These are phyloP conservation scores for Stramonita haemastoma DNA, from an alignment of 2,888 invertebrate genomes.

Conservation along the genomic window DNA sequence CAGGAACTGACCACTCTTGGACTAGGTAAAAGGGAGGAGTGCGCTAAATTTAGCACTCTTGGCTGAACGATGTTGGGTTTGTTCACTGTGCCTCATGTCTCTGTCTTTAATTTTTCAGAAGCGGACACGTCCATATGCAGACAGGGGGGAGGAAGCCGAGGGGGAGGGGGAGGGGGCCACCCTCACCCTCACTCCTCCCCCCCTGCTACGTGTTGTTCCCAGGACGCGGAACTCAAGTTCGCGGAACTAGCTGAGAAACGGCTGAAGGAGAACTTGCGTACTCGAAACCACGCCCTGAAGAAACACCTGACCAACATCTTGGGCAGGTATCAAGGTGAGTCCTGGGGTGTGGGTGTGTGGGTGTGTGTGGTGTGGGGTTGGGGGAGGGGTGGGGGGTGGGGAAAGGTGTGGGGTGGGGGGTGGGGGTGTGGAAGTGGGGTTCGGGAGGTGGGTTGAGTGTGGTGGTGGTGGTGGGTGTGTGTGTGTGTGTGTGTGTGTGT, in stretches of 20 bases:
- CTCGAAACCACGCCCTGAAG: slow-evolving; percentile 32
- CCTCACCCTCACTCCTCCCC: no score
- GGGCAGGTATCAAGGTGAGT: slow-evolving; percentile 38
- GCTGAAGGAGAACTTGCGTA: slow-evolving; percentile 18
- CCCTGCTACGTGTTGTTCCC: slow-evolving; percentile 25
- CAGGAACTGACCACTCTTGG: no score
- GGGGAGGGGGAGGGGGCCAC: not conserved
- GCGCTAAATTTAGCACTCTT: no score
- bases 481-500: no score
- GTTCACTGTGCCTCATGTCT: no score
- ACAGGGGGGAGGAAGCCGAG: not conserved
- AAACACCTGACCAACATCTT: slow-evolving; percentile 30
- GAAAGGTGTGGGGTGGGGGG: slow-evolving; percentile 4
- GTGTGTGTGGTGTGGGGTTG: not conserved
- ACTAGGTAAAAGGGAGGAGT: no score
- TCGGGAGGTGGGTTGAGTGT: not conserved
- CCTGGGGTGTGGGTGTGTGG: not conserved
- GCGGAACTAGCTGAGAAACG: slow-evolving; percentile 22
- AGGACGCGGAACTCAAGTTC: slow-evolving; percentile 11
- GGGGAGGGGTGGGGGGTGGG: no score
- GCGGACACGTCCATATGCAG: not conserved
- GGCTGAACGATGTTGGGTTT: no score
- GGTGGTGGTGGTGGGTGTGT: not conserved
- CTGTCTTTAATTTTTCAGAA: not conserved
- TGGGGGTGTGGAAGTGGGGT: not conserved